A percentile compares a stretch with the other conserved stretches of the same genome.
Evolutionary conservation across 1,140 invertebrate species (phyloP).

Genomic region (Bactericera cockerelli): DNA sequence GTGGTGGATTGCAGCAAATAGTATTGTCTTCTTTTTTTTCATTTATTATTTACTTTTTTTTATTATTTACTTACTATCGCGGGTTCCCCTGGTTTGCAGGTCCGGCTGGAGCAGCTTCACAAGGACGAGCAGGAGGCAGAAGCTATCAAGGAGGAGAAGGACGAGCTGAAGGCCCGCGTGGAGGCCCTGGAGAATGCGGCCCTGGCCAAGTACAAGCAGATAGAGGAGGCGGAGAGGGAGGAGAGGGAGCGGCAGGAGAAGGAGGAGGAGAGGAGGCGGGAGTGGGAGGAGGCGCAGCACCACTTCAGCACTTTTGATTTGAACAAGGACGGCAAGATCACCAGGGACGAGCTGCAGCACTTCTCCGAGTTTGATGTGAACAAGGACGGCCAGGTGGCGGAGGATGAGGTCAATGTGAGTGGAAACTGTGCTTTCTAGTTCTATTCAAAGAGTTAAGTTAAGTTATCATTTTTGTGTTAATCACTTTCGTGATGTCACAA

Average conservation of each 20-base stretch:
- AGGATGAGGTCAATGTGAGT: slow-evolving; percentile 61
- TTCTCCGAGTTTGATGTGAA: slow-evolving; percentile 72
- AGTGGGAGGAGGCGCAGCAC: slow-evolving; percentile 43
- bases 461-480: too few relatives aligned
- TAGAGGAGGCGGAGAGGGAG: slow-evolving; percentile 18
- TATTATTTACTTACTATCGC: too few relatives aligned
- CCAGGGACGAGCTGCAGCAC: slow-evolving; percentile 59
- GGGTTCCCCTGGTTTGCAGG: slow-evolving; percentile 21
- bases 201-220: slow-evolving; percentile 52
- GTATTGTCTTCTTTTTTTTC: too few relatives aligned
- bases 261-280: slow-evolving; percentile 36
- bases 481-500: too few relatives aligned
- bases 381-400: slow-evolving; percentile 65
- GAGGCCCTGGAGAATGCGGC: slow-evolving; percentile 58
- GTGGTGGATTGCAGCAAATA: too few relatives aligned
- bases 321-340: slow-evolving; percentile 55
- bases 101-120: slow-evolving; percentile 48
- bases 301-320: slow-evolving; percentile 60
- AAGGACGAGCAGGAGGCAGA: slow-evolving; percentile 55
- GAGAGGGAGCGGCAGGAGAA: slow-evolving; percentile 37
- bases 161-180: slow-evolving; percentile 47
- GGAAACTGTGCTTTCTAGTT: too few relatives aligned
- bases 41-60: too few relatives aligned
- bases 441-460: too few relatives aligned
- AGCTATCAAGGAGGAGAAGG: slow-evolving; percentile 51